phyloP scores from a whole-genome alignment of 1,140 invertebrate genomes.

The Drosophila novamexicana region DNA sequence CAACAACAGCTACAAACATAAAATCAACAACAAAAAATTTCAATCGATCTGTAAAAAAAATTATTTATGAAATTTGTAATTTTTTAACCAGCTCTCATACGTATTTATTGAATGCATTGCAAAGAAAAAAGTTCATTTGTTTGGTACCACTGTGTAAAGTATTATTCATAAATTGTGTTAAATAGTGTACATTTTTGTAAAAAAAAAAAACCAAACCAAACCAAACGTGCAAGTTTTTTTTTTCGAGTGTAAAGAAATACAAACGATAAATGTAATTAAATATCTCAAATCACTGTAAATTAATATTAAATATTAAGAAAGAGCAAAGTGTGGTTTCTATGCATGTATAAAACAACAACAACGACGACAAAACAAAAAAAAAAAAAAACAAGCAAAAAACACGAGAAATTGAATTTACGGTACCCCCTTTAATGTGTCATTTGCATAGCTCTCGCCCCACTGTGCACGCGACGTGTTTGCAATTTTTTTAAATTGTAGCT shows the following conservation, averaged over 20 bases:
- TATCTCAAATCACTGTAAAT: constrained; percentile 59
- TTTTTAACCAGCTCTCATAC: constrained; percentile 66
- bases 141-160: constrained; percentile 72
- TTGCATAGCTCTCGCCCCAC: constrained; percentile 14
- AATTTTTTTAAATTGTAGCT: constrained; percentile 22
- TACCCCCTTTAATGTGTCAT: neutral
- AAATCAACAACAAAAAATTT: constrained; percentile 53
- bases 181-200: constrained; percentile 77
- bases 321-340: constrained; percentile 64
- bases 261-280: constrained; percentile 42
- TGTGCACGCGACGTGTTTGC: constrained; percentile 25
- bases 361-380: constrained; percentile 5
- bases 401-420: neutral
- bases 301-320: constrained; percentile 64
- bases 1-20: constrained; percentile 30
- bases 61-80: constrained; percentile 27
- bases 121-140: constrained; percentile 51
- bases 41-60: constrained; percentile 66
- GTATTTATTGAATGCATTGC: constrained; percentile 53
- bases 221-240: constrained; percentile 46
- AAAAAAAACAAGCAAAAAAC: constrained; percentile 16
- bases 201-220: constrained; percentile 55
- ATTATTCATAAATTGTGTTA: constrained; percentile 78
- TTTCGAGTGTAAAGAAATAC: constrained; percentile 56
- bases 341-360: constrained; percentile 36